phyloP scores from a whole-genome alignment of 2,797 vertebrate genomes.

The Balearica regulorum region DNA sequence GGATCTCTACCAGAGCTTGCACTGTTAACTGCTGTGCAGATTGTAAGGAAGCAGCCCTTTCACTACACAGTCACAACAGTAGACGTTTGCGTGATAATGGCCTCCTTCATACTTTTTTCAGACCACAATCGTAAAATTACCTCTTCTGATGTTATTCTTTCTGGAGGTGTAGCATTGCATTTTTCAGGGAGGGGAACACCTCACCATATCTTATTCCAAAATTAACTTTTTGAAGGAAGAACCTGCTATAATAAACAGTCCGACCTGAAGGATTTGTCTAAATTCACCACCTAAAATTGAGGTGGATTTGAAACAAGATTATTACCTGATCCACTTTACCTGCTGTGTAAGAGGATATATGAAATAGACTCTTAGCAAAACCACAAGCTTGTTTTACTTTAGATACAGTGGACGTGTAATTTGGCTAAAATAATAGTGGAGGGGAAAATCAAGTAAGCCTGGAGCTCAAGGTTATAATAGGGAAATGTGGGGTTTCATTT shows the following conservation, averaged over 20 bases:
- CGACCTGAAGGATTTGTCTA: neutral
- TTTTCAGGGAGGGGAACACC: neutral
- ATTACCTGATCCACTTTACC: neutral
- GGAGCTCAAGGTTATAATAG: neutral
- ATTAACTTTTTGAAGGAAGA: neutral
- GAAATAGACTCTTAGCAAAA: neutral
- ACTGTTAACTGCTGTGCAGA: neutral
- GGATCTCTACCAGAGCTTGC: neutral
- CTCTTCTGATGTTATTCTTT: neutral
- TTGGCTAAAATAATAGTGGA: neutral
- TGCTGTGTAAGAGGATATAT: fast-evolving
- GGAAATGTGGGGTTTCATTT: neutral
- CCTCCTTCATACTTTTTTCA: neutral
- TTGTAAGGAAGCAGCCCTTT: neutral
- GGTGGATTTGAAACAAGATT: neutral
- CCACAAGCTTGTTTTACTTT: neutral
- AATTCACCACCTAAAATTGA: neutral
- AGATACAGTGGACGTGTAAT: neutral
- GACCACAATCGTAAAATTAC: neutral
- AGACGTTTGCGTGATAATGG: neutral
- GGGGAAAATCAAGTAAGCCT: neutral
- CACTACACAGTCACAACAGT: too few relatives aligned
- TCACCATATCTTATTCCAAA: neutral
- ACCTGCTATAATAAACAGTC: neutral
- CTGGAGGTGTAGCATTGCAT: neutral